Percentiles rank a stretch among this genome's conserved stretches.
Conservation (phyloP, 1,140 invertebrate species). For the Bombus pyrosoma region DNA sequence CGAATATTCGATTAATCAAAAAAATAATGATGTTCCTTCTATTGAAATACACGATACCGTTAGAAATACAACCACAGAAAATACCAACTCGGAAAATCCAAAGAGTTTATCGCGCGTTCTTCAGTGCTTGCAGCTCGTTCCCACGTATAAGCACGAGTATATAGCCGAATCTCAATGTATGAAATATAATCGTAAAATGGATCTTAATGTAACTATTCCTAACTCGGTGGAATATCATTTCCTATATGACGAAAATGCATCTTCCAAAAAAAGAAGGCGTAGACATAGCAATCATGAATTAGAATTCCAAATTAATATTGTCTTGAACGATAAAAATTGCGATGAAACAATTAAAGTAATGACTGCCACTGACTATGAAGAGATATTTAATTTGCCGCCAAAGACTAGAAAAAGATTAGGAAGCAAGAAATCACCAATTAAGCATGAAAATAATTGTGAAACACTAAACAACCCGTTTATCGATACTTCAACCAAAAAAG, state of each 20-base stretch:
- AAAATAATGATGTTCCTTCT: not conserved
- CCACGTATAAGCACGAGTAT: constrained; percentile 72
- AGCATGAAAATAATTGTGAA: constrained; percentile 52
- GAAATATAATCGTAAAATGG: constrained; percentile 7
- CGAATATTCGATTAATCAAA: constrained; percentile 42
- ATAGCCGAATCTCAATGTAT: not conserved
- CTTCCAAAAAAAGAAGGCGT: constrained; percentile 67
- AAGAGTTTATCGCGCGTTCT: constrained; percentile 73
- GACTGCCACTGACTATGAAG: constrained; percentile 67
- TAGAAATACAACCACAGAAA: constrained; percentile 3
- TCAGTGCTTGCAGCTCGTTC: constrained; percentile 76
- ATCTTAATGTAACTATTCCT: not conserved
- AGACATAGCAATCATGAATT: constrained; percentile 70
- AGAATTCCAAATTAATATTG: constrained; percentile 60
- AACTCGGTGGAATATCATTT: constrained; percentile 64
- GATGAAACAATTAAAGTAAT: constrained; percentile 52
- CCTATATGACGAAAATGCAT: constrained; percentile 72
- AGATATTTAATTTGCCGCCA: constrained; percentile 72
- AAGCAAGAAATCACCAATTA: constrained; percentile 52
- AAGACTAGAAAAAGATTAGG: constrained; percentile 59
- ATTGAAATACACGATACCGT: not conserved
- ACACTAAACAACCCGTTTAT: not conserved
- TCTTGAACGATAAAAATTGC: constrained; percentile 61
- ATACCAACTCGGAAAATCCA: constrained; percentile 11
- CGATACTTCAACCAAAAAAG: constrained; percentile 16